Base-by-base conservation (phyloP, 2,797 vertebrate species). In the Galago senegalensis region DNA sequence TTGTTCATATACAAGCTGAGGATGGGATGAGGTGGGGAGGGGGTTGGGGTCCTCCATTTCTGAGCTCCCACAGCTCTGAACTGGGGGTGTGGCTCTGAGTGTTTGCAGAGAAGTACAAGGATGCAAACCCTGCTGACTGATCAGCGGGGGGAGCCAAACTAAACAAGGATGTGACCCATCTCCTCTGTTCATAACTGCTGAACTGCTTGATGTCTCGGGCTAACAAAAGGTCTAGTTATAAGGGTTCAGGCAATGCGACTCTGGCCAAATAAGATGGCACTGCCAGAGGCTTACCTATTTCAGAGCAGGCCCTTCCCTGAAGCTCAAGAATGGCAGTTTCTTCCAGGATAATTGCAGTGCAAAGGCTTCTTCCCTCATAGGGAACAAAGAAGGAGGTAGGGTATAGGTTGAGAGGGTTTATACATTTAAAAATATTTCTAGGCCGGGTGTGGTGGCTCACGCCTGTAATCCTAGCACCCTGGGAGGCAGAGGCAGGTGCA, bases 161-260 rank as follows among this genome's bases (percentile, higher is more conserved):
- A 56, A 81, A 94, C 70, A 80, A 56, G 8, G 63, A 37, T 63
- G 60, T 23, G 49, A 40, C 58, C n/a, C 6, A 58, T 80, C 88
- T 72, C 79, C 75, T 61, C 95, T 37, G 49, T 89, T 89, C 75
- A 53, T 87, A 85, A 84, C 83, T 77, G 65, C 70, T 91, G 86
- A 97, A 53, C 88, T 94, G 94, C 88, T 96, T 87, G 72, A 87
- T 58, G 84, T 76, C 93, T 96, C 81, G 60, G 79, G 73, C 77
- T 97, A 96, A 97, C 97, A 89, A 95, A 0, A 94, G 86, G 91
- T 87, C 76, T 87, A 46, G 82, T 37, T 49, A 29, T 53, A 37
- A 70, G 83, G 23, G 21, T 43, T 80, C 80, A 46, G 49, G 95
- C 81, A 40, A 56, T 73, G 7, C 70, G 85, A 88, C 96, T 87